Evolutionary conservation across 2,888 invertebrate genomes (phyloP).

Genomic region (Drosophila parthenogenetica): DNA sequence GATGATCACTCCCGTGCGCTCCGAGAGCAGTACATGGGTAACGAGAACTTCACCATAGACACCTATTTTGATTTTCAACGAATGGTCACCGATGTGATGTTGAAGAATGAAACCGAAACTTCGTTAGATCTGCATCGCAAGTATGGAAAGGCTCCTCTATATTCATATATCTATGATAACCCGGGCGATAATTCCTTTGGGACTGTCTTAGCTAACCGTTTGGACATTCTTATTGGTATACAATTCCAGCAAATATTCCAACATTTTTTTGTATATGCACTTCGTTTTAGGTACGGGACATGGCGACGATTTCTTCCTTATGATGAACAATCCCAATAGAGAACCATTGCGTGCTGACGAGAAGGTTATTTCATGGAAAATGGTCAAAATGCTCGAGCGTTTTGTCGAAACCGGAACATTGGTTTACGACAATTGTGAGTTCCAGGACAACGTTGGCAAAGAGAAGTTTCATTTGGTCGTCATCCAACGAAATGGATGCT

Average conservation of each 20-base stretch:
- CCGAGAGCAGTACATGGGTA: constrained; percentile 31
- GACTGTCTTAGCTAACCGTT: neutral
- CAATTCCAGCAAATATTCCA: neutral
- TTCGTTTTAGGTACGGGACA: constrained; percentile 10
- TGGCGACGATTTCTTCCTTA: constrained; percentile 18
- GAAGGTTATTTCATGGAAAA: constrained; percentile 11
- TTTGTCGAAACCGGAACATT: neutral
- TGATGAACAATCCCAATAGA: constrained; percentile 13
- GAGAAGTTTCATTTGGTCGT: constrained; percentile 3
- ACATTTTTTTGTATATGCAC: neutral
- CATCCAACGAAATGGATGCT: constrained; percentile 8
- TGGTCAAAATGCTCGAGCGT: constrained; percentile 15
- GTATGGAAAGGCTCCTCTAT: constrained; percentile 29
- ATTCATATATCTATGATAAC: constrained; percentile 86
- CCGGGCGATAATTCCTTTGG: constrained; percentile 3
- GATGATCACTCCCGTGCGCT: constrained; percentile 28
- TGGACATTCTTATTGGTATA: constrained; percentile 2
- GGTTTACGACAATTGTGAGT: constrained; percentile 9
- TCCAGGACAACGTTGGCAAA: constrained; percentile 10
- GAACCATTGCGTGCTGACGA: constrained; percentile 9
- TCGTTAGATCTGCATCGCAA: constrained; percentile 85
- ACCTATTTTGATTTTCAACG: constrained; percentile 84
- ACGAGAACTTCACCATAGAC: constrained; percentile 83
- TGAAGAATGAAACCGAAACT: constrained; percentile 87
- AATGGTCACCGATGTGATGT: constrained; percentile 89